These are phyloP conservation scores for Kryptolebias marmoratus DNA, from an alignment of 2,113 vertebrate genomes.

Conservation along the genomic window DNA sequence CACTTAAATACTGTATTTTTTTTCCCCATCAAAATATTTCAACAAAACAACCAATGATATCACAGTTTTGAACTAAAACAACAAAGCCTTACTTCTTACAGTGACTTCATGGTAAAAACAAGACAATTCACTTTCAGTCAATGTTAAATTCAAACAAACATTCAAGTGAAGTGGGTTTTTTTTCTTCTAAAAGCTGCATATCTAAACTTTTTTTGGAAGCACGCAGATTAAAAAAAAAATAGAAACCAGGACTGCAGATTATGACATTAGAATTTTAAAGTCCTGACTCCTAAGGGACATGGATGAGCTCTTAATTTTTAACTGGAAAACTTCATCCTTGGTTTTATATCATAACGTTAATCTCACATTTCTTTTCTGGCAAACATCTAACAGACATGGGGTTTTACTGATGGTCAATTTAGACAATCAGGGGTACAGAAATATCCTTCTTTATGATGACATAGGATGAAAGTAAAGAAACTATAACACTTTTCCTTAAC, in stretches of 20 bases:
- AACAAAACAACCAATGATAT: conserved; percentile 17
- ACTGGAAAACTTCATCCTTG: conserved; percentile 23
- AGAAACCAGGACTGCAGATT: conserved; percentile 29
- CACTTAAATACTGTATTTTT: conserved; percentile 26
- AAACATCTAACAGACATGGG: conserved; percentile 27
- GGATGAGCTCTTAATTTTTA: conserved; percentile 27
- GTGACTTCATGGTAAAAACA: conserved; percentile 12
- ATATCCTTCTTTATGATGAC: conserved; percentile 45
- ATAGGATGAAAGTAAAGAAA: conserved; percentile 48
- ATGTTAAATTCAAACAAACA: conserved; percentile 35
- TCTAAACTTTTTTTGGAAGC: conserved; percentile 62
- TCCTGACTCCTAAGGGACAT: conserved; percentile 24
- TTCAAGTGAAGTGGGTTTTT: conserved; percentile 11
- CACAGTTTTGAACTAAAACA: neutral
- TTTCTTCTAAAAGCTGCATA: conserved; percentile 36
- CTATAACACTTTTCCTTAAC: conserved; percentile 50
- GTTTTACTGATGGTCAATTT: conserved; percentile 17
- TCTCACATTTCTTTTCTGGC: conserved; percentile 5
- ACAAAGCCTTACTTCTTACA: conserved; percentile 21
- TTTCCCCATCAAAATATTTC: conserved; percentile 37
- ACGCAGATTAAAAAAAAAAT: conserved; percentile 55
- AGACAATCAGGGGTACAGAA: conserved; percentile 49
- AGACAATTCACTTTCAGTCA: conserved; percentile 13
- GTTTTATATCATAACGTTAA: neutral
- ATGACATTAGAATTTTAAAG: conserved; percentile 18